These are phyloP conservation scores for Megaceryle maxima DNA, from an alignment of 2,113 vertebrate genomes.

Conservation along the genomic window DNA sequence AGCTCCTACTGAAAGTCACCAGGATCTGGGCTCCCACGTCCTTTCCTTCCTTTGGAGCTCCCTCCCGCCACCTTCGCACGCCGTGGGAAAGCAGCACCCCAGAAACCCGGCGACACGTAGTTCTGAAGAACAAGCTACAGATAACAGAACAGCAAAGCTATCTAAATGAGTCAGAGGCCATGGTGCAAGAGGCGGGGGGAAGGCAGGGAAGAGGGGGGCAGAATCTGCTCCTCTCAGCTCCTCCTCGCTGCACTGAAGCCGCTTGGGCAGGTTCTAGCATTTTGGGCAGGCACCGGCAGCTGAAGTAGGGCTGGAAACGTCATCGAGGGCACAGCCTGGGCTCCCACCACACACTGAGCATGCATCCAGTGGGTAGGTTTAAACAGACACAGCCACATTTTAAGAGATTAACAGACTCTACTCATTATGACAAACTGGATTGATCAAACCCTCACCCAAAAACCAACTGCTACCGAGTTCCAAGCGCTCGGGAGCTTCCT, in stretches of 20 bases:
- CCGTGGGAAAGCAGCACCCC: not conserved
- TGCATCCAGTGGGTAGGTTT: not conserved
- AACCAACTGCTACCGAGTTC: not conserved
- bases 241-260: not conserved
- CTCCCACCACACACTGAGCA: not conserved
- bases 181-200: not conserved
- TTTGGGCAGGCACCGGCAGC: not conserved
- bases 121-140: not conserved
- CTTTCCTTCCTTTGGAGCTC: not conserved
- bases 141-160: not conserved
- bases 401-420: not conserved
- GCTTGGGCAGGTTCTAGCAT: not conserved
- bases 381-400: not conserved
- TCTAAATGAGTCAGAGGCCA: not conserved
- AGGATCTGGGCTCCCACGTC: not conserved
- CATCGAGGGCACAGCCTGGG: not conserved
- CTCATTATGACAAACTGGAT: not conserved
- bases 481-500: not conserved
- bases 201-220: not conserved
- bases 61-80: accelerated
- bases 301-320: not conserved
- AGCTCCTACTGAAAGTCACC: not conserved
- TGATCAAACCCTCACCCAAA: not conserved
- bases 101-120: not conserved
- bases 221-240: not conserved